Evolutionary conservation across 1,140 invertebrate genomes (phyloP), one percentile per base, ranked within the genome.

Genomic region (Drosophila ficusphila): DNA sequence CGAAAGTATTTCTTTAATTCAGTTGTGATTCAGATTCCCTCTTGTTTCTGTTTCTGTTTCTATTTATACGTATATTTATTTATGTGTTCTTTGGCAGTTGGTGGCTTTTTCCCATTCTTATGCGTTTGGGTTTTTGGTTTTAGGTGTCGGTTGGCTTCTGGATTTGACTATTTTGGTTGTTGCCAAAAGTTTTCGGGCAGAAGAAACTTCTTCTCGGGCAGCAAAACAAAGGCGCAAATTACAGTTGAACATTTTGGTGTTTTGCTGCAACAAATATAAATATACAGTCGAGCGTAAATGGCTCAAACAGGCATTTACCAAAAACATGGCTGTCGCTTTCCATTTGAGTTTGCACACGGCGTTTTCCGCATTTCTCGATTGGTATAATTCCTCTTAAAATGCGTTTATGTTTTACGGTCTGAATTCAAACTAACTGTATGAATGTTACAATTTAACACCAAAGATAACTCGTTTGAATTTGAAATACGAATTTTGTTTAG

Each of bases 141-240:
- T 58, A 62, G 47, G 34, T 41, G 34, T 42, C 65, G 70, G 36
- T 27, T 51, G 56, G 49, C 36, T 34, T 68, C 72, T 52, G 68
- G 64, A 23, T 58, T 76, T 58, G 51, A 57, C 48, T 73, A 38
- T 86, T 62, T 47, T 51, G 47, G 62, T 88, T 86, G 51, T 34
- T 60, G 31, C 54, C 62, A 68, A 73, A 86, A 86, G 78, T 60
- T 85, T 86, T 76, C 73, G 46, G 53, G 31, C 61, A 44, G 38
- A 54, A 76, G 53, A 85, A 73, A 83, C 53, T 86, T 86, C 46
- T 69, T 47, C 48, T 57, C 61, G 56, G 81, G 57, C 79, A 58
- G 65, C 76, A 79, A 86, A 86, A 88, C 72, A 88, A 88, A 81
- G 72, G 72, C 82, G 64, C 76, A 86, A 86, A 88, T 86, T 86